Conservation (phyloP, 2,888 invertebrate species). For the Tortrix viridana region DNA sequence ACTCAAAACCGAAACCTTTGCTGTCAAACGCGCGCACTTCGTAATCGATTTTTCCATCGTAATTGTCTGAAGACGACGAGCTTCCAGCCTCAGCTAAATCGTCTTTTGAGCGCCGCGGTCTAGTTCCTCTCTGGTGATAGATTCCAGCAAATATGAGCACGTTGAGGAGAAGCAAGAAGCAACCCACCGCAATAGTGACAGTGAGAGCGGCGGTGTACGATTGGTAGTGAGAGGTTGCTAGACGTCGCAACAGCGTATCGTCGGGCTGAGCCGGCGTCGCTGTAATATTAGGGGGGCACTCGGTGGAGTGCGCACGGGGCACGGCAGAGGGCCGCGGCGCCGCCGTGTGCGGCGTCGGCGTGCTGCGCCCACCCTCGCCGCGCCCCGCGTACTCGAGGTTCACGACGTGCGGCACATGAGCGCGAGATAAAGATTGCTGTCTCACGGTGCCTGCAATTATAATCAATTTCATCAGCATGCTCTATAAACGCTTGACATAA, state of each 20-base stretch:
- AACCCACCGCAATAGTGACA: conserved; percentile 94
- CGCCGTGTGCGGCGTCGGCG: conserved; percentile 76
- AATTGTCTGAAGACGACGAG: conserved; percentile 87
- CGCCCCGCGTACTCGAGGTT: conserved; percentile 64
- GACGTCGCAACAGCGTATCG: conserved; percentile 89
- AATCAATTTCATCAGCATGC: conserved; percentile 33
- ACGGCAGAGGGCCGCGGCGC: conserved; percentile 68
- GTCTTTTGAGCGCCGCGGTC: conserved; percentile 90
- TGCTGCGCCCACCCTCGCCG: conserved; percentile 57
- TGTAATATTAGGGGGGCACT: conserved; percentile 88
- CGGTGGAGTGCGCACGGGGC: conserved; percentile 86
- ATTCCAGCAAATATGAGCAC: conserved; percentile 95
- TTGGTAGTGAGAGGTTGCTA: conserved; percentile 93
- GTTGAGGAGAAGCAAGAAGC: conserved; percentile 91
- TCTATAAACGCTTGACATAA: conserved; percentile 8
- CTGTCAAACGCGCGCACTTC: conserved; percentile 82
- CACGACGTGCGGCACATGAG: conserved; percentile 84
- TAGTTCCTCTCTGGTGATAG: conserved; percentile 91
- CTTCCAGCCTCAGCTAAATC: conserved; percentile 90
- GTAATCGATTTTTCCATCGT: conserved; percentile 83
- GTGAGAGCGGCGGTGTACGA: conserved; percentile 95
- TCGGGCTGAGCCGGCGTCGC: conserved; percentile 79
- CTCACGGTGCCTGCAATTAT: conserved; percentile 87
- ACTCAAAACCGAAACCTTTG: conserved; percentile 83
- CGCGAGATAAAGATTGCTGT: conserved; percentile 88